Evolutionary conservation across 2,888 invertebrate genomes (phyloP), one percentile per base, ranked within the genome.

Genomic region (Stegophylla sp.): DNA sequence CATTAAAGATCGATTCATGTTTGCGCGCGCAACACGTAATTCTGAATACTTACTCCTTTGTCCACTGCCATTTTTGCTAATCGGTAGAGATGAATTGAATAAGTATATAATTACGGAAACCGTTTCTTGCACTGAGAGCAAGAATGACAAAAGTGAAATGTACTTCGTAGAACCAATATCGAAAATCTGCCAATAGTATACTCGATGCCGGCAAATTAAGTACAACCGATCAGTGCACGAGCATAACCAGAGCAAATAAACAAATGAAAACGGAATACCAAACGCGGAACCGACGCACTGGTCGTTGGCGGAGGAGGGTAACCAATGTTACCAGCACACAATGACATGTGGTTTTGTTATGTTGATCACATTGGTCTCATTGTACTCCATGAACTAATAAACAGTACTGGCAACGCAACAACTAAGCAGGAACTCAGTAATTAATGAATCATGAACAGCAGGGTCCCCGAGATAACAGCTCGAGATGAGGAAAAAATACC

Each of bases 21-120:
- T 43, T 17, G 23, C 26, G 7, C 23, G 53, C 71, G 56, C 41
- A 10, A 15, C 17, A 4, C 9, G 26, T 26, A 67, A 1, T 20
- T 17, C 28, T 5, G 0, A 10, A 43, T 72, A 72, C 72, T 56
- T 41, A 56, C 69, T 20, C 56, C 41, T 56, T 72, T 72, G 17
- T 72, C 72, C 5, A 64, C 64, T 43, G 64, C 64, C 64, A 64
- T 64, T 20, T 43, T 64, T 1, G 20, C 15, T n/a, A 3, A 0
- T n/a, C 1, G 56, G 23, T 53, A n/a, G 7, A n/a, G 17, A 51
- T 17, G 17, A 17, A 17, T 17, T 4, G 2, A 17, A 17, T 4
- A 51, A 51, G 4, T 4, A 17, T 17, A 51, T 15, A 51, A 17
- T 0, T 17, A 51, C 17, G 17, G 4, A 17, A 4, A 1, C 17